Conservation (phyloP, 2,888 invertebrate genomes). For the Apantesis nais region DNA sequence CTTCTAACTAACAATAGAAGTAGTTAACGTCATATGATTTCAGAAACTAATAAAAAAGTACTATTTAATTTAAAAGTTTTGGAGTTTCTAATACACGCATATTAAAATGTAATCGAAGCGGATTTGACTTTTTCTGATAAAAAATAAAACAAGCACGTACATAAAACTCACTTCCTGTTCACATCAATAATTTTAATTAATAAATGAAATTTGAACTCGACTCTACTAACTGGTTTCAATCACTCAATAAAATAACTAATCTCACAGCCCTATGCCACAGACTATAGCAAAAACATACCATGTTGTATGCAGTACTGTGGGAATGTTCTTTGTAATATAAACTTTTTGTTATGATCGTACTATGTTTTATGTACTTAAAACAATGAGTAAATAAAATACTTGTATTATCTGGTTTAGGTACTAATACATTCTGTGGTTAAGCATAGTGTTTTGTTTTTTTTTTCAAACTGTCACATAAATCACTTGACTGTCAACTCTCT, state of each 20-base stretch:
- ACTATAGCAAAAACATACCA: conserved; percentile 59
- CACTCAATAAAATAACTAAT: conserved; percentile 54
- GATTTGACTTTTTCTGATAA: conserved; percentile 6
- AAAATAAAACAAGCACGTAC: background rate
- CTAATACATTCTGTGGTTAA: background rate
- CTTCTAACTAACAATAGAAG: too few relatives aligned
- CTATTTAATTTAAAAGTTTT: background rate
- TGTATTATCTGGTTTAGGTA: background rate
- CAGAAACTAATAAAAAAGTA: background rate
- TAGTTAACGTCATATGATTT: background rate
- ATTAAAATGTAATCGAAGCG: background rate
- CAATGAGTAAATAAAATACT: background rate
- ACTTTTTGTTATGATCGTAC: conserved; percentile 69
- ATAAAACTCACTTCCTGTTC: conserved; percentile 17
- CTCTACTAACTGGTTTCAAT: conserved; percentile 21
- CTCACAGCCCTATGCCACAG: conserved; percentile 54
- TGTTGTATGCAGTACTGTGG: conserved; percentile 64
- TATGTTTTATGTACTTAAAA: conserved; percentile 2
- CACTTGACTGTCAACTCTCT: background rate
- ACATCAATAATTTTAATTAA: conserved; percentile 20
- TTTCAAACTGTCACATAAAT: background rate
- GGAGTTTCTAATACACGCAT: background rate
- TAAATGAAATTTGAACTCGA: conserved; percentile 6
- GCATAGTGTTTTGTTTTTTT: background rate
- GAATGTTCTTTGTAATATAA: conserved; percentile 75